Conservation (phyloP, 2,888 invertebrate species). For the Erpobdella octoculata region DNA sequence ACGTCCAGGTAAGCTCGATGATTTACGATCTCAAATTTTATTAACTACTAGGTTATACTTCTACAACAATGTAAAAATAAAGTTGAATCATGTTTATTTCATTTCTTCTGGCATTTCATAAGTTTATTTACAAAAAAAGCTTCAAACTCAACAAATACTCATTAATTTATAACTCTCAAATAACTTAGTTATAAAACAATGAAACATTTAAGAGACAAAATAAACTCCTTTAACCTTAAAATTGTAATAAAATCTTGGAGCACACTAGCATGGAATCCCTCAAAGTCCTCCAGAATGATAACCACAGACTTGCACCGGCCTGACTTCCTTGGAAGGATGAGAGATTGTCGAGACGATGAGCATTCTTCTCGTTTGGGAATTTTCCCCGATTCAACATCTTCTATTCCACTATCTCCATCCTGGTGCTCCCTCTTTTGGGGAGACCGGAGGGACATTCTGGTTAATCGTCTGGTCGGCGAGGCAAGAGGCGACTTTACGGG, state of each 20-base stretch:
- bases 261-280: conserved; percentile 66
- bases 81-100: too few relatives aligned
- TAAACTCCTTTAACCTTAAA: neutral
- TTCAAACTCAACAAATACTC: too few relatives aligned
- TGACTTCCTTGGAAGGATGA: neutral
- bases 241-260: conserved; percentile 73
- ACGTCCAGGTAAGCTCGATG: too few relatives aligned
- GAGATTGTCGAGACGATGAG: neutral
- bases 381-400: neutral
- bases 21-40: too few relatives aligned
- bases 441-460: conserved; percentile 7
- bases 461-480: neutral
- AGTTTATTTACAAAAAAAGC: too few relatives aligned
- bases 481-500: neutral
- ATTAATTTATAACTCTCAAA: too few relatives aligned
- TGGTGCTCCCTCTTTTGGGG: neutral
- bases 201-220: too few relatives aligned
- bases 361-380: neutral
- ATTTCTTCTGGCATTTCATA: too few relatives aligned
- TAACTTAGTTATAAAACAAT: too few relatives aligned
- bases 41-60: too few relatives aligned
- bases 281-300: conserved; percentile 75
- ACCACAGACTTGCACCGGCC: conserved; percentile 52
- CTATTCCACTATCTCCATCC: too few relatives aligned
- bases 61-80: too few relatives aligned